Percentiles rank a stretch among this genome's conserved stretches.
Conservation (phyloP, 1,140 invertebrate species). For the Monomorium pharaonis region DNA sequence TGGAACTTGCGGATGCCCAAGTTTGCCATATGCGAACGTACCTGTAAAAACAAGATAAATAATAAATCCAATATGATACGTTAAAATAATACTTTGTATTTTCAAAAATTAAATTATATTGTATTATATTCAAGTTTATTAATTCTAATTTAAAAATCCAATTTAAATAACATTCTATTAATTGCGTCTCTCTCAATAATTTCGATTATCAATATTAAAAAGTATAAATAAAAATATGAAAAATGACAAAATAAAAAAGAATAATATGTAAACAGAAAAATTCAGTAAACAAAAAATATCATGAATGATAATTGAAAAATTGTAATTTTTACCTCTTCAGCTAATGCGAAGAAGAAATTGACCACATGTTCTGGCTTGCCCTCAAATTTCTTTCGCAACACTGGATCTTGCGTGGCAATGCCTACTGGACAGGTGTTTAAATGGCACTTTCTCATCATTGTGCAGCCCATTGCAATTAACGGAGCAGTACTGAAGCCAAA, state of each 20-base stretch:
- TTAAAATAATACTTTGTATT: conserved; percentile 6
- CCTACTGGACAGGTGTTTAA: conserved; percentile 99
- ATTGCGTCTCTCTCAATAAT: too few species aligned
- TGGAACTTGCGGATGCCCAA: conserved; percentile 96
- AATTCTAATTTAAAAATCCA: neutral
- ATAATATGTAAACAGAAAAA: neutral
- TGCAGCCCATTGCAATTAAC: conserved; percentile 98
- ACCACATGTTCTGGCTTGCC: conserved; percentile 99
- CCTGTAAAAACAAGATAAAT: conserved; percentile 82
- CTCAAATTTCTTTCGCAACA: conserved; percentile 97
- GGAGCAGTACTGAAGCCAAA: conserved; percentile 99
- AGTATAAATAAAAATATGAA: neutral
- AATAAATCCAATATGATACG: neutral
- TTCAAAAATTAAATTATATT: conserved; percentile 1
- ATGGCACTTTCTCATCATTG: conserved; percentile 99
- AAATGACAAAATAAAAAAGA: neutral
- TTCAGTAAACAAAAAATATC: neutral
- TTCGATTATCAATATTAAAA: neutral
- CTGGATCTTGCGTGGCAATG: conserved; percentile 98
- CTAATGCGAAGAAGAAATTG: conserved; percentile 98
- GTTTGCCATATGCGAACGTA: conserved; percentile 95
- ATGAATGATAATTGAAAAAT: neutral
- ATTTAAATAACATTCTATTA: neutral
- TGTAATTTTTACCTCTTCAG: conserved; percentile 92
- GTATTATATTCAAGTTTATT: neutral